Evolutionary conservation across 2,113 vertebrate genomes (phyloP).

Genomic region (Urocitellus parryii): DNA sequence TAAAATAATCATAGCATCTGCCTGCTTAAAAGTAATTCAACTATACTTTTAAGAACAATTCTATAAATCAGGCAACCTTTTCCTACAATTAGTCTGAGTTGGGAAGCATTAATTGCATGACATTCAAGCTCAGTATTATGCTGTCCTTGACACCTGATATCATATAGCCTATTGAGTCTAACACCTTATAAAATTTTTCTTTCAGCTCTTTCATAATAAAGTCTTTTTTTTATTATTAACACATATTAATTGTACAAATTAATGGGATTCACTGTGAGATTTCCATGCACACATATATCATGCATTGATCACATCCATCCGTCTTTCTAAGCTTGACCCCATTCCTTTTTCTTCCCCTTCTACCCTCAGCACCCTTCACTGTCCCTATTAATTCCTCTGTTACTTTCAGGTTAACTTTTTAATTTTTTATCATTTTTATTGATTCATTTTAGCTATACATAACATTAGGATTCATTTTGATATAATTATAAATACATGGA

Average conservation of each 20-base stretch:
- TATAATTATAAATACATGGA: too few species aligned
- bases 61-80: slow-evolving; percentile 37
- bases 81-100: slow-evolving; percentile 23
- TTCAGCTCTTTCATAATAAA: not conserved
- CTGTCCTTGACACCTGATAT: not conserved
- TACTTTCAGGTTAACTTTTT: not conserved
- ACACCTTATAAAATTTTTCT: not conserved
- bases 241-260: not conserved
- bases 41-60: slow-evolving; percentile 17
- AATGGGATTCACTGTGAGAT: not conserved
- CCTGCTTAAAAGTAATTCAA: slow-evolving; percentile 54
- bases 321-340: too few species aligned
- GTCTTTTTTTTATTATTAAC: not conserved
- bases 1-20: not conserved
- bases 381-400: not conserved
- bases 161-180: not conserved
- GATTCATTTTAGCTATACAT: too few species aligned
- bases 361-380: not conserved
- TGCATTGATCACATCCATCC: not conserved
- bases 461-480: too few species aligned
- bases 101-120: not conserved
- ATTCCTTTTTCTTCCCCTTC: not conserved
- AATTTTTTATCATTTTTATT: not conserved
- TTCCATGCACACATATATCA: not conserved
- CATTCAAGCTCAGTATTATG: not conserved